Evolutionary conservation across 2,113 vertebrate species (phyloP), one percentile per base, ranked within the genome.

Genomic region (Sebastes fasciatus): DNA sequence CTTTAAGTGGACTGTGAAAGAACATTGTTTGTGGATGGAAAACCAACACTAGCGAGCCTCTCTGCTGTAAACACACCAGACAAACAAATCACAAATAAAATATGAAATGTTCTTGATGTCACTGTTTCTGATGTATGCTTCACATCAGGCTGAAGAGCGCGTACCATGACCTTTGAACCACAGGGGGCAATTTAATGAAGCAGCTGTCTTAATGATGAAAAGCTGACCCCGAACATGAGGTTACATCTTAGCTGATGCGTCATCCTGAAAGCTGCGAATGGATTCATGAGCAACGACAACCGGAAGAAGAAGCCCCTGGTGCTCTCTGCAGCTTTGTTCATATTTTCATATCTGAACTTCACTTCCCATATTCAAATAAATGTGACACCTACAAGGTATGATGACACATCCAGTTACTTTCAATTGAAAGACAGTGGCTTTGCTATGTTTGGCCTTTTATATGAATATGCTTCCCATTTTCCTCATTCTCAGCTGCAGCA

Each of bases 271-370:
- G 97, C 97, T 0, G 94, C 98, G 91, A 94, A 85, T 0, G 97
- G 97, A 60, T 98, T 98, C 93, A 94, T 94, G 94, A 97, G 73
- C 87, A 97, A 97, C 78, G 74, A 91, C 16, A 96, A 95, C 70
- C 97, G n/a, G n/a, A n/a, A 97, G 0, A 98, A 97, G 94, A 99
- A 99, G 77, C 96, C 98, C 0, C n/a, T n/a, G n/a, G n/a, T n/a
- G n/a, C 95, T 99, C 13, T 0, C 94, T 99, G 46, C 98, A 91
- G 86, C 2, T 99, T 96, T 2, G 96, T 99, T 40, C 98, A 98
- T 61, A 91, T 97, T 72, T 99, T 99, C 74, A 94, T 97, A 1
- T 93, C 98, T 19, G 96, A 96, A 0, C 90, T 96, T 42, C 97
- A 99, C 83, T 96, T 96, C 55, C 96, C 93, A 2, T 95, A 96